Evolutionary conservation across 2,888 invertebrate genomes (phyloP).

Genomic region (Furcula furcula): DNA sequence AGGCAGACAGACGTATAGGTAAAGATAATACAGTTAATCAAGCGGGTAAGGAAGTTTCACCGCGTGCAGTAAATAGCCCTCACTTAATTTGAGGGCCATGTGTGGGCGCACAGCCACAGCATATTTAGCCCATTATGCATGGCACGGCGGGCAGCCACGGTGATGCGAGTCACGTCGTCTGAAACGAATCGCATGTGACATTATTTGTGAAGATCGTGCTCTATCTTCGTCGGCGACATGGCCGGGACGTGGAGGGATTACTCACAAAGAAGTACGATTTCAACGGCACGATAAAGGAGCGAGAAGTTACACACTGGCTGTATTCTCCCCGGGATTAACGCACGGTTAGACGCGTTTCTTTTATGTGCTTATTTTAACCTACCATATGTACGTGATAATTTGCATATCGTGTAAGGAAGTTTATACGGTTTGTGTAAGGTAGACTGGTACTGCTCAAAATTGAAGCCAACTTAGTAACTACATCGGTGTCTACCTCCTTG

Average conservation of each 20-base stretch:
- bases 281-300: conserved; percentile 78
- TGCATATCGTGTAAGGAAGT: no score
- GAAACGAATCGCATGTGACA: conserved; percentile 83
- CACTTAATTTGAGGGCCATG: conserved; percentile 79
- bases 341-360: conserved; percentile 57
- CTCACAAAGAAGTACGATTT: conserved; percentile 81
- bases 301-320: conserved; percentile 70
- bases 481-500: no score
- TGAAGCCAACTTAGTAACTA: no score
- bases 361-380: conserved; percentile 33
- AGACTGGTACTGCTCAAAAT: no score
- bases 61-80: conserved; percentile 71
- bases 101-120: conserved; percentile 77
- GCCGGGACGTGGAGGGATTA: conserved; percentile 79
- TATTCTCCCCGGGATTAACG: conserved; percentile 72
- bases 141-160: conserved; percentile 68
- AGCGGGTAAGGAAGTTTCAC: conserved; percentile 64
- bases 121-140: conserved; percentile 81
- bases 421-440: no score
- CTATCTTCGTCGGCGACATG: conserved; percentile 81
- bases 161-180: conserved; percentile 79
- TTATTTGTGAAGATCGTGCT: conserved; percentile 83
- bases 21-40: conserved; percentile 72
- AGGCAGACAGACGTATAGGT: conserved; percentile 48
- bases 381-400: no score